phyloP scores from a whole-genome alignment of 2,888 invertebrate genomes.

The Cryptops parisi region DNA sequence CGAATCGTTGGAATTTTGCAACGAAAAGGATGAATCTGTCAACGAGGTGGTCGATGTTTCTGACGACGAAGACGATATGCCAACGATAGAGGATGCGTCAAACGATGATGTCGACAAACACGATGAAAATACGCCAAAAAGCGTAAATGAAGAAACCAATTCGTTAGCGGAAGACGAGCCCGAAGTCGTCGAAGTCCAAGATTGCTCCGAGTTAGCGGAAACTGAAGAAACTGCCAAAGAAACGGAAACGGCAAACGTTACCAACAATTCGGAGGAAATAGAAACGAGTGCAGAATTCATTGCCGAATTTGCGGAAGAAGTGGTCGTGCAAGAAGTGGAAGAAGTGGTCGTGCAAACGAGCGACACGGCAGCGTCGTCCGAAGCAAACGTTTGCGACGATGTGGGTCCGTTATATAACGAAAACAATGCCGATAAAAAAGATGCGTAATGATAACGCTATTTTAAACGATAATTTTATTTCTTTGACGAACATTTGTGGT shows the following conservation, averaged over 20 bases:
- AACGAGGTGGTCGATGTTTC: background rate
- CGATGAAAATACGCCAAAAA: background rate
- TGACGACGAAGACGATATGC: background rate
- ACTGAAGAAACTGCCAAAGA: background rate
- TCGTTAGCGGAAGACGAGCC: too few relatives aligned
- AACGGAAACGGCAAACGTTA: background rate
- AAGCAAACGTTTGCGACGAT: background rate
- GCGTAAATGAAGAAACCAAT: background rate
- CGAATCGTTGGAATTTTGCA: background rate
- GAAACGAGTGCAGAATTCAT: too few relatives aligned
- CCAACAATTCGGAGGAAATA: background rate
- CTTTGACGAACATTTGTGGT: too few relatives aligned
- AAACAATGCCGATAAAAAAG: too few relatives aligned
- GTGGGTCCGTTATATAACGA: too few relatives aligned
- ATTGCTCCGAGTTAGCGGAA: background rate
- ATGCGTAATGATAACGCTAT: too few relatives aligned
- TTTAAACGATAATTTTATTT: too few relatives aligned
- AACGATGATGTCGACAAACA: background rate
- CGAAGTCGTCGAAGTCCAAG: background rate
- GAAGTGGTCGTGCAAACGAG: background rate
- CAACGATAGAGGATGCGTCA: background rate
- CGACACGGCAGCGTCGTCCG: background rate
- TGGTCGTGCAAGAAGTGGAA: too few relatives aligned
- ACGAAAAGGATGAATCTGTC: background rate
- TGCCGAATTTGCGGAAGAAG: background rate